Conservation (phyloP, 2,888 invertebrate species). For the Drosophila subquinaria region DNA sequence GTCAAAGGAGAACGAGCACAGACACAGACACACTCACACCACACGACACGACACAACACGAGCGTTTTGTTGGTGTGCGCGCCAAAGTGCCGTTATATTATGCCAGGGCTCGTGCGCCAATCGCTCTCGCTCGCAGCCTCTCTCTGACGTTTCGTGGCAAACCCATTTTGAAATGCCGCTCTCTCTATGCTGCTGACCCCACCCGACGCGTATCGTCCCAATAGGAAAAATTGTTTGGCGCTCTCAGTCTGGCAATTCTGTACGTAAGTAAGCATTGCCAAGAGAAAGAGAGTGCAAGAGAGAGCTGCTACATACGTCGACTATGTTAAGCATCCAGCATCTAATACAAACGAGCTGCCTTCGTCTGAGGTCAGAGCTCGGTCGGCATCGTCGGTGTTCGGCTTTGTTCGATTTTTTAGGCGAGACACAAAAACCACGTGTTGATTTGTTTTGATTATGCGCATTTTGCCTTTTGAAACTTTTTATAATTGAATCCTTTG, state of each 20-base stretch:
- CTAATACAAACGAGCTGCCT: slow-evolving; percentile 11
- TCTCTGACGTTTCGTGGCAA: slow-evolving; percentile 34
- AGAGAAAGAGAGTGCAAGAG: slow-evolving; percentile 3
- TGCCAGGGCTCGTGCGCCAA: slow-evolving; percentile 24
- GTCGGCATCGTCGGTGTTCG: neutral
- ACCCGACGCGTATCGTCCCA: slow-evolving; percentile 12
- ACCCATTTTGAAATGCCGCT: slow-evolving; percentile 39
- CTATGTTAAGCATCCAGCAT: slow-evolving; percentile 47
- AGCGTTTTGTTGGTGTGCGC: slow-evolving; percentile 5
- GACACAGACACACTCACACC: too few species aligned
- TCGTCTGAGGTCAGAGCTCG: slow-evolving; percentile 25
- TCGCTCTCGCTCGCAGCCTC: slow-evolving; percentile 25
- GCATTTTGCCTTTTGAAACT: slow-evolving; percentile 75
- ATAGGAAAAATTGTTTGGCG: slow-evolving; percentile 1
- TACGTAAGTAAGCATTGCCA: neutral
- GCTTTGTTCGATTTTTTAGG: slow-evolving; percentile 37
- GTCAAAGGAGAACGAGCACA: slow-evolving; percentile 51
- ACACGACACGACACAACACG: too few species aligned
- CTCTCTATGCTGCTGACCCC: slow-evolving; percentile 7
- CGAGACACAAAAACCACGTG: slow-evolving; percentile 83
- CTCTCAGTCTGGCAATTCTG: neutral
- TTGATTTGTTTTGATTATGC: slow-evolving; percentile 85
- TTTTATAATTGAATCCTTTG: slow-evolving; percentile 72
- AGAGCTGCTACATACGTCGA: slow-evolving; percentile 5
- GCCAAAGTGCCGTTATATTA: slow-evolving; percentile 57